Percentiles rank a stretch among this genome's conserved stretches.
Conservation (phyloP, 1,140 invertebrate genomes). For the Zaprionus davidi region DNA sequence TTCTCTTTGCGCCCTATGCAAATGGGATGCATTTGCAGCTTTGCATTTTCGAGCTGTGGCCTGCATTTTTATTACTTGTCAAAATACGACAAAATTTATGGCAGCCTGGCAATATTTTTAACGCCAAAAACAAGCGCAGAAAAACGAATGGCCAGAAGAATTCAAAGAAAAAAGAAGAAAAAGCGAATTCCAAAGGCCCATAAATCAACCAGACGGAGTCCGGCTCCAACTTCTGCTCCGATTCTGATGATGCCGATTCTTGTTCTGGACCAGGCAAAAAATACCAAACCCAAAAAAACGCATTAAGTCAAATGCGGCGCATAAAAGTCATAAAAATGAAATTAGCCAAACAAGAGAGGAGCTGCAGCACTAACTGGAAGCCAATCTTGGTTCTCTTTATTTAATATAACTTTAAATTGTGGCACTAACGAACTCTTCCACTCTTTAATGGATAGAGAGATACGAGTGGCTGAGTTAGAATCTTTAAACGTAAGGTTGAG, state of each 20-base stretch:
- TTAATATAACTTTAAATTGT: constrained; percentile 32
- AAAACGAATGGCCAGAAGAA: constrained; percentile 34
- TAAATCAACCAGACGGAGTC: constrained; percentile 68
- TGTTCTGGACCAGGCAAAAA: constrained; percentile 17
- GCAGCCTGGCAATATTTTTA: constrained; percentile 74
- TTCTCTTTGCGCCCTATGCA: constrained; percentile 45
- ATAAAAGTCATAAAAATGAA: constrained; percentile 78
- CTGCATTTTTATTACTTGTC: constrained; percentile 81
- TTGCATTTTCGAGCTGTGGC: constrained; percentile 53
- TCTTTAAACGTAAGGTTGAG: too few species aligned
- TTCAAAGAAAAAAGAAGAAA: constrained; percentile 58
- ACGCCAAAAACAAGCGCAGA: constrained; percentile 62
- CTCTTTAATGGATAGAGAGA: neutral
- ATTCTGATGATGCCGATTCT: constrained; percentile 9
- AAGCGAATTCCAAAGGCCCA: constrained; percentile 23
- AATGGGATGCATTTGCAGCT: constrained; percentile 62
- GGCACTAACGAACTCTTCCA: neutral
- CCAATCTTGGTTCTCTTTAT: constrained; percentile 8
- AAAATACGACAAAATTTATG: constrained; percentile 78
- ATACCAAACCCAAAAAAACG: constrained; percentile 27
- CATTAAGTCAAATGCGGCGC: constrained; percentile 48
- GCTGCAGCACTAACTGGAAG: constrained; percentile 5
- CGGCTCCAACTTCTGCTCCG: constrained; percentile 36
- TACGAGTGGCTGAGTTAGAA: too few species aligned
- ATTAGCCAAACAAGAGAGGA: constrained; percentile 61